Evolutionary conservation across 2,888 invertebrate genomes (phyloP), one percentile per base, ranked within the genome.

Genomic region (Phyllotreta cruciferae): DNA sequence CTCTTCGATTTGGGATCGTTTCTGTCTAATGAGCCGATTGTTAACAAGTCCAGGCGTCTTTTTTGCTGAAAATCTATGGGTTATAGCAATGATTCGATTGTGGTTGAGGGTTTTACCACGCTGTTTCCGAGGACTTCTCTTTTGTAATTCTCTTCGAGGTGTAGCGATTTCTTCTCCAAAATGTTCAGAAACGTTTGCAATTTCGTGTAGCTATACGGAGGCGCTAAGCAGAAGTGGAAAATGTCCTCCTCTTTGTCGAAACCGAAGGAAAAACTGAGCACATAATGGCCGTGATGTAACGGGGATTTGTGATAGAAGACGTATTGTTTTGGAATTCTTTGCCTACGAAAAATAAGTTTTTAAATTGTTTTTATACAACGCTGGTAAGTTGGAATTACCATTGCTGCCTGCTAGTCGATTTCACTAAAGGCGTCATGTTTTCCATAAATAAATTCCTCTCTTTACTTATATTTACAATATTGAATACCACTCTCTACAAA

Each of bases 381-480:
- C n/a, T 56, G 38, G 10, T 45, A 34, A 6, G 49, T 49, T 11
- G 35, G 41, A 60, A 61, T 82, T 85, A 95, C 98, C 98, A 98
- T 82, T 93, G 94, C 13, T 91, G 91, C 56, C 96, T 85, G 70
- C 92, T 93, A 1, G 93, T 91, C 10, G 96, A 96, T 76, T 94
- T 93, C 0, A 98, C 95, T 52, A 99, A 82, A 0, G 98, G 98
- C 2, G 97, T 96, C 89, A 98, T 91, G 0, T 94, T 93, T 36
- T 89, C 88, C 70, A 93, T 90, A 78, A 93, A 98, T 50, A 98
- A 84, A 73, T 94, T 96, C 69, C 91, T 88, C 67, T 89, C 90
- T 81, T 98, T 98, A 72, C 96, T 96, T 68, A 98, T 90, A 82
- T 99, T 99, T 0, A 98, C 96, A 63, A 99, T 89, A 80, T 98